These are phyloP conservation scores for Crocidura indochinensis DNA, from an alignment of 2,797 vertebrate species.

Conservation along the genomic window DNA sequence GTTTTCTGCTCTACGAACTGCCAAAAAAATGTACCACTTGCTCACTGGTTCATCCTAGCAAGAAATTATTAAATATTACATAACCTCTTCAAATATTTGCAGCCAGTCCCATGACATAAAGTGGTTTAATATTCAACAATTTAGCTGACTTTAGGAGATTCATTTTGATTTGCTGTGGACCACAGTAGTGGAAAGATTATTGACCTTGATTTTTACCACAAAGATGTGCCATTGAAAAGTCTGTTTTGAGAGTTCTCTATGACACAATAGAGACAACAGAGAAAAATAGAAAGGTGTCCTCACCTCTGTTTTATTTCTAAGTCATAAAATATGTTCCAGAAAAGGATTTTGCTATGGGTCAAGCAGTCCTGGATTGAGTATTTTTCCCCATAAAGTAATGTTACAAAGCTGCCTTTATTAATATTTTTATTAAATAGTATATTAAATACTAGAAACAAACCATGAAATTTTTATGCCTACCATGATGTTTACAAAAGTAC, in stretches of 20 bases:
- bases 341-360: not conserved
- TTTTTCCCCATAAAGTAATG: not conserved
- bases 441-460: not conserved
- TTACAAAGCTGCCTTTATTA: not conserved
- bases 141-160: not conserved
- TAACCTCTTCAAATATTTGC: not conserved
- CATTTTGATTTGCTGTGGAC: not conserved
- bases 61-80: not conserved
- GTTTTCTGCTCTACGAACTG: not conserved
- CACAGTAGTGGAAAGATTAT: not conserved
- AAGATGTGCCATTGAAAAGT: not conserved
- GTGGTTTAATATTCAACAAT: not conserved
- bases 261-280: not conserved
- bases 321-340: not conserved
- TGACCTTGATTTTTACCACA: not conserved
- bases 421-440: too few relatives aligned
- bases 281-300: not conserved
- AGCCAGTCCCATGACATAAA: not conserved
- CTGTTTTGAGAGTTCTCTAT: not conserved
- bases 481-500: not conserved
- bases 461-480: not conserved
- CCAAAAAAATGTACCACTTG: not conserved
- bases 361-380: not conserved
- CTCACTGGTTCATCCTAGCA: not conserved
- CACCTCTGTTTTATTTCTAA: not conserved